phyloP scores from a whole-genome alignment of 2,888 invertebrate species.

The Eupithecia tripunctaria region DNA sequence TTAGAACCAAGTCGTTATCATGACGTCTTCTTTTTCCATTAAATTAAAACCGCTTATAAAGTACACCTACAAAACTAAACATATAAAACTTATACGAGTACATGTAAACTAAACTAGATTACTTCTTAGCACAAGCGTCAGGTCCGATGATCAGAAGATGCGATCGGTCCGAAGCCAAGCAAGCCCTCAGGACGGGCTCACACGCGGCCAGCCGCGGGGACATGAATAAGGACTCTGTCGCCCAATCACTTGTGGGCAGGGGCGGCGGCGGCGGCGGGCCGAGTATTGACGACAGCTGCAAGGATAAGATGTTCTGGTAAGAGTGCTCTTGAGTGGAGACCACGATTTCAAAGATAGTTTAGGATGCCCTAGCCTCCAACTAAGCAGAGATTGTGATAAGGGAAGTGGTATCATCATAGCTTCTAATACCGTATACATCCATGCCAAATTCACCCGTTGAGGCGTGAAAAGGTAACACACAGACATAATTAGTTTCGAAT shows the following conservation, averaged over 20 bases:
- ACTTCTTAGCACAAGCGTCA: slow-evolving; percentile 72
- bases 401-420: too few relatives aligned
- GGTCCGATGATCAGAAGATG: slow-evolving; percentile 68
- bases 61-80: too few relatives aligned
- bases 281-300: slow-evolving; percentile 55
- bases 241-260: slow-evolving; percentile 51
- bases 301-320: background rate
- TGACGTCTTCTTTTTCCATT: too few relatives aligned
- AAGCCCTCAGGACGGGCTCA: slow-evolving; percentile 62
- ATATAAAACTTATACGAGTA: too few relatives aligned
- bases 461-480: too few relatives aligned
- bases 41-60: too few relatives aligned
- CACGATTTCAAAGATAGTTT: background rate
- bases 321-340: background rate
- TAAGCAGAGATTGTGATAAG: too few relatives aligned
- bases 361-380: background rate
- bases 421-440: too few relatives aligned
- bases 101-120: slow-evolving; percentile 4
- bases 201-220: slow-evolving; percentile 59
- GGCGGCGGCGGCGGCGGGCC: slow-evolving; percentile 49
- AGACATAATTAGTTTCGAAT: too few relatives aligned
- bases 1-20: too few relatives aligned
- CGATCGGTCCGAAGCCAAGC: slow-evolving; percentile 47
- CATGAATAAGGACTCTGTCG: slow-evolving; percentile 56
- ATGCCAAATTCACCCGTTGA: too few relatives aligned